Conservation (phyloP, 1,140 invertebrate species). For the Uloborus diversus region DNA sequence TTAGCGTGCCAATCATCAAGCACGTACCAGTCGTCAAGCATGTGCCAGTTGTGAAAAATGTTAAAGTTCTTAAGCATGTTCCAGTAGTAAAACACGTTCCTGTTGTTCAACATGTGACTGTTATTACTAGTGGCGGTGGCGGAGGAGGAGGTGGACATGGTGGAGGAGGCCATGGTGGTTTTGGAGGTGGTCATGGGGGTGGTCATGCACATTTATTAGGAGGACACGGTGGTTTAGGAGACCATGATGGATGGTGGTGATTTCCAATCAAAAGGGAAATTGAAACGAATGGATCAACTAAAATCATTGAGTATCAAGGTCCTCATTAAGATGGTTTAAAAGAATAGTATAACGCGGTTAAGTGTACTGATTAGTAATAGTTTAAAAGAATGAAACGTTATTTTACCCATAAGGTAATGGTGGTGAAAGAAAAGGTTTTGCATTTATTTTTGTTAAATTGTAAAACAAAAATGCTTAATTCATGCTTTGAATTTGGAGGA, state of each 20-base stretch:
- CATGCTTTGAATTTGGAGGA: no score
- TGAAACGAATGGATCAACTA: neutral
- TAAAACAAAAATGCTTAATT: no score
- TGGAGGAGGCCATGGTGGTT: neutral
- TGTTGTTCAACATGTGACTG: conserved; percentile 38
- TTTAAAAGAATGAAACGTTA: no score
- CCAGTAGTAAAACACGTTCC: conserved; percentile 42
- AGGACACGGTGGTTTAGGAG: neutral
- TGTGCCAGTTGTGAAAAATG: conserved; percentile 42
- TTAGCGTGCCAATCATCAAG: neutral
- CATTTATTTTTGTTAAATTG: no score
- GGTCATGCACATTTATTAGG: conserved; percentile 3
- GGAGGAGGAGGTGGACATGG: neutral
- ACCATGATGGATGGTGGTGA: conserved; percentile 26
- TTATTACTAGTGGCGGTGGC: conserved; percentile 9
- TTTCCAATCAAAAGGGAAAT: neutral
- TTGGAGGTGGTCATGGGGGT: neutral
- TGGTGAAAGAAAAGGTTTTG: no score
- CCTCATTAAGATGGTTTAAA: no score
- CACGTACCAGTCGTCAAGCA: conserved; percentile 34
- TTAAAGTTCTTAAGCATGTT: conserved; percentile 44
- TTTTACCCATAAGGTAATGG: no score
- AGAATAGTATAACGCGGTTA: no score
- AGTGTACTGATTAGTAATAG: no score
- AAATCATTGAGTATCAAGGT: no score